Evolutionary conservation across 2,113 vertebrate species (phyloP).

Genomic region (chimpanzee (Pan troglodytes)): NHGRI_mPanTro3-v2.1_pri NC_086015.1:167202501-167203000

Average conservation of each 20-base stretch:
- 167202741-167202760: not conserved
- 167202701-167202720: not conserved
- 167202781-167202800: not conserved
- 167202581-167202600: not conserved
- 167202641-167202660: not conserved
- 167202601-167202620: not conserved
- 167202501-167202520: not conserved
- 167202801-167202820: not conserved
- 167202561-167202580: not conserved
- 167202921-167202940: not conserved
- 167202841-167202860: not conserved
- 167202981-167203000: not conserved
- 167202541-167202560: not conserved
- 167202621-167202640: not conserved
- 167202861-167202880: not conserved
- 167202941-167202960: not conserved
- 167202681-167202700: not conserved
- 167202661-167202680: not conserved
- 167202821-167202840: not conserved
- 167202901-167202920: not conserved
- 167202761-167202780: not conserved
- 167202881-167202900: not conserved
- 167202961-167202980: not conserved
- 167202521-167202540: not conserved
- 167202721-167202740: not conserved